phyloP scores from a whole-genome alignment of 30 jellyfish, hydroid and myxozoan species.

The Cassiopea xamachana region DNA sequence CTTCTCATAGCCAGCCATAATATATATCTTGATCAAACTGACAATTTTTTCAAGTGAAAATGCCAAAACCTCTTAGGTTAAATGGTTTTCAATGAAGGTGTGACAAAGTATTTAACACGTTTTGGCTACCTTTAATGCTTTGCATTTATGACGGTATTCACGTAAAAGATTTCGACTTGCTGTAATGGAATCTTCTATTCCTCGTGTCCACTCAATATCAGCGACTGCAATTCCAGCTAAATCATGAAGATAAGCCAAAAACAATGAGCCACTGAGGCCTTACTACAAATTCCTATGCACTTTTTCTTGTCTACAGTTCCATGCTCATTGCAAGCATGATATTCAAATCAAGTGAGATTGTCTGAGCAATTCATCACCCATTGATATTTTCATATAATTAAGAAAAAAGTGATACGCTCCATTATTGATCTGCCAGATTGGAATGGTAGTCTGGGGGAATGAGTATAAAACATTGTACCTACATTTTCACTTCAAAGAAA shows the following conservation, averaged over 20 bases:
- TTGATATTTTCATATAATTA: no score
- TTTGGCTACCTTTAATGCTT: slow-evolving; percentile 64
- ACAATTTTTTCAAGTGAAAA: not conserved
- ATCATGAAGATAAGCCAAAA: slow-evolving; percentile 27
- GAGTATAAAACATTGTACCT: no score
- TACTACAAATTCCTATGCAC: not conserved
- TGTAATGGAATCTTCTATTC: slow-evolving; percentile 61
- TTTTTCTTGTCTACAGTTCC: not conserved
- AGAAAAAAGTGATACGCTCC: no score
- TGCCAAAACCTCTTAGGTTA: not conserved
- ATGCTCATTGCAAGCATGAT: not conserved
- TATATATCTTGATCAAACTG: not conserved
- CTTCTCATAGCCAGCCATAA: slow-evolving; percentile 10
- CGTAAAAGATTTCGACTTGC: slow-evolving; percentile 62
- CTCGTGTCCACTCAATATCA: slow-evolving; percentile 68
- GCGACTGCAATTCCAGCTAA: slow-evolving; percentile 70
- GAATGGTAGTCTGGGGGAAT: no score
- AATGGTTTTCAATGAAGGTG: not conserved
- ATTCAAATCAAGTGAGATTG: not conserved
- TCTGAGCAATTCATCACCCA: no score
- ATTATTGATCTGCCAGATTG: no score
- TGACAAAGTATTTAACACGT: not conserved
- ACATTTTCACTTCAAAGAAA: no score
- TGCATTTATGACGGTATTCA: slow-evolving; percentile 56
- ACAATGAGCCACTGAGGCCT: not conserved